Evolutionary conservation across 2,797 vertebrate species (phyloP).

Genomic region (Philypnodon macrostomus): DNA sequence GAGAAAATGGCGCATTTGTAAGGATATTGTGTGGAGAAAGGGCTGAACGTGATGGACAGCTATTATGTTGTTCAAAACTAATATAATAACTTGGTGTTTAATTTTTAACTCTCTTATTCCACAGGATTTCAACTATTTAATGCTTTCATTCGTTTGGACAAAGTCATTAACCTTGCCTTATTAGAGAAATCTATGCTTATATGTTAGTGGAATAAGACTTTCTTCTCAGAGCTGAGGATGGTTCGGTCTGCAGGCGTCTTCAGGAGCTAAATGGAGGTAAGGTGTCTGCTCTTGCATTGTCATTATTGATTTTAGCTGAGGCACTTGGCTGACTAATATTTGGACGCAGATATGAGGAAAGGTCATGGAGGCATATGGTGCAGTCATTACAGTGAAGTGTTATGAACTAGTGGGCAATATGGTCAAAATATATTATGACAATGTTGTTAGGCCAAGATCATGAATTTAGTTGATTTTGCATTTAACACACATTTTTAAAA

Average conservation of each 20-base stretch:
- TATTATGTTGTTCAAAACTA: background rate
- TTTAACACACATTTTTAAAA: slow-evolving; percentile 2
- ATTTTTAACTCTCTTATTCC: slow-evolving; percentile 8
- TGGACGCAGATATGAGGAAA: slow-evolving; percentile 45
- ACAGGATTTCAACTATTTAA: slow-evolving; percentile 25
- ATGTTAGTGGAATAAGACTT: slow-evolving; percentile 21
- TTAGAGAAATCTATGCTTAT: slow-evolving; percentile 35
- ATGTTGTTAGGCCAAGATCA: too few relatives aligned
- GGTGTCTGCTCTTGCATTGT: slow-evolving; percentile 44
- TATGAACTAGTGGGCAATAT: slow-evolving; percentile 13
- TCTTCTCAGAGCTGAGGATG: slow-evolving; percentile 9
- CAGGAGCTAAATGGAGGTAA: slow-evolving; percentile 51
- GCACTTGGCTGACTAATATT: slow-evolving; percentile 53
- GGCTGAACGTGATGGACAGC: background rate
- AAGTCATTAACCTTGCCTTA: slow-evolving; percentile 56
- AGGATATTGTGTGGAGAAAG: too few relatives aligned
- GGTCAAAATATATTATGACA: too few relatives aligned
- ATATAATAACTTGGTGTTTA: background rate
- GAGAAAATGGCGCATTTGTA: too few relatives aligned
- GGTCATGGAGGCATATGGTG: slow-evolving; percentile 35
- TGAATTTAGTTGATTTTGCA: too few relatives aligned
- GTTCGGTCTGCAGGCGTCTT: slow-evolving; percentile 18
- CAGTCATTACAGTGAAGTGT: slow-evolving; percentile 27
- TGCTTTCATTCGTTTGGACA: slow-evolving; percentile 28
- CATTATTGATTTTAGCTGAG: slow-evolving; percentile 60